Base-by-base conservation (phyloP, 2,113 vertebrate species). In the Sinocyclocheilus anophthalmus region DNA sequence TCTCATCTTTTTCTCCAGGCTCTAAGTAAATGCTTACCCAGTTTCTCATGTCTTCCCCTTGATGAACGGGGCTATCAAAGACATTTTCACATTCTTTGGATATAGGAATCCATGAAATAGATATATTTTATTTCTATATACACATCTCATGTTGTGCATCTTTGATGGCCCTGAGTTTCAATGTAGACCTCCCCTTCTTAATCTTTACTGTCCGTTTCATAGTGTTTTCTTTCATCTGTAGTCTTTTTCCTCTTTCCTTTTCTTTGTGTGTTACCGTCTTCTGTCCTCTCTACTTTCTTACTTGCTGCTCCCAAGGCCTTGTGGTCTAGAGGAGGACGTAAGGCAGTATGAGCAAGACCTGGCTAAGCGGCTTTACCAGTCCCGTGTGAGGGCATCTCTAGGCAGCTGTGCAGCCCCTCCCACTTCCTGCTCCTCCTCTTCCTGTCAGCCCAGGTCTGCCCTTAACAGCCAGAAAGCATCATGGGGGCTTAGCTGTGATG, bases 301-400 rank as follows among this genome's bases (percentile, higher is more conserved):
- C 59, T 85, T 90, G 92, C 88, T 85, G 73, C 92, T 89, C 84
- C 90, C 89, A 92, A 97, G 96, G 91, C 95, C 95, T 90, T 95
- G 93, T 90, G 94, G 96, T 89, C 94, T 97, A 90, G 96, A 97
- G 95, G 96, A 97, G 91, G 96, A 97, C 94, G 91, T 98, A 95
- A 97, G 94, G 91, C 96, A 97, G 92, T 97, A 98, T 96, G 96
- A 98, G 94, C 96, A 96, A 94, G 96, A 97, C 88, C 96, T 97
- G 95, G 96, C 97, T 92, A 96, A 96, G 95, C 96, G 94, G 93
- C 96, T 97, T 88, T 97, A 97, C 96, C 96, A 96, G 93, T 95
- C 96, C 91, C 93, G 96, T 73, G 96, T 97, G 94, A 90, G 95
- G 94, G 95, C 95, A 6, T 93, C 96, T 91, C 93, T 94, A 92